Percentiles rank a stretch among this genome's conserved stretches.
Evolutionary conservation across 2,113 vertebrate species (phyloP).

Genomic region (Psilopogon haemacephalus): DNA sequence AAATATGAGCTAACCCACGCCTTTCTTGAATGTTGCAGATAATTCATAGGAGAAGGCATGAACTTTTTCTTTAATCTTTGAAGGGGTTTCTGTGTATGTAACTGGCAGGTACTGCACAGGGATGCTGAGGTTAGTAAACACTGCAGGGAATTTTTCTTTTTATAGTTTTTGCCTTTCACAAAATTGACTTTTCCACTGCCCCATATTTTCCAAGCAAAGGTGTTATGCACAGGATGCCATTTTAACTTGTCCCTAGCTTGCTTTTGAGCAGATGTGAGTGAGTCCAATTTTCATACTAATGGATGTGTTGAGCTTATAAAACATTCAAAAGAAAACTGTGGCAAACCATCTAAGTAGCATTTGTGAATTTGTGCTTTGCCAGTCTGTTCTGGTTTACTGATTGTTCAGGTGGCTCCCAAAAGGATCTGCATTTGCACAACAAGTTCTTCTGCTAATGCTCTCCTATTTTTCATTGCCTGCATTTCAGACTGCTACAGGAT

Average conservation of each 20-base stretch:
- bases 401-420: not conserved
- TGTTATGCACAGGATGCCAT: not conserved
- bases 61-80: not conserved
- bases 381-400: not conserved
- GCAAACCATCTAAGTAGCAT: not conserved
- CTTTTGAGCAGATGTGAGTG: not conserved
- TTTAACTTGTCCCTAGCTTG: not conserved
- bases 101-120: not conserved
- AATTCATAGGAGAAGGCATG: not conserved
- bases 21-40: not conserved
- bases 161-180: not conserved
- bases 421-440: not conserved
- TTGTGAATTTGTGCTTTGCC: not conserved
- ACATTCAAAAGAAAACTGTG: not conserved
- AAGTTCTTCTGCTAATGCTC: not conserved
- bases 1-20: not conserved
- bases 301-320: not conserved
- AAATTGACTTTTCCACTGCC: not conserved
- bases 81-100: not conserved
- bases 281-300: conserved; percentile 14
- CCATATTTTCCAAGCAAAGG: not conserved
- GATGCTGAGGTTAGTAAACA: not conserved
- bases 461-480: not conserved
- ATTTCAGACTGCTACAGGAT: not conserved
- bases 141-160: not conserved